Conservation (phyloP, 2,113 vertebrate genomes). For the Todiramphus saurophagus region DNA sequence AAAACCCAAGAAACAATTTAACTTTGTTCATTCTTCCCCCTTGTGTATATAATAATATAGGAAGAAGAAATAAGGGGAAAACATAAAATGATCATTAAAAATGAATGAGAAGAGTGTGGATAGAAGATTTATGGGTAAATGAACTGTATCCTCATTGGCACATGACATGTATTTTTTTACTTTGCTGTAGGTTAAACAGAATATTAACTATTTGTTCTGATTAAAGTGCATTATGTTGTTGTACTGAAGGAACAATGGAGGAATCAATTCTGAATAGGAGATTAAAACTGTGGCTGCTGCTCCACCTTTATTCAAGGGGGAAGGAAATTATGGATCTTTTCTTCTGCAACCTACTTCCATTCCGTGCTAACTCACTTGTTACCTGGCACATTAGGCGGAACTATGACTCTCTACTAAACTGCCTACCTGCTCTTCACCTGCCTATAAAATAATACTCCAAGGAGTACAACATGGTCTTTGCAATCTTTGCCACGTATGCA, state of each 20-base stretch:
- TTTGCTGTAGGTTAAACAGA: constrained; percentile 20
- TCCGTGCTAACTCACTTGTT: not conserved
- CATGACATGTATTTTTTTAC: not conserved
- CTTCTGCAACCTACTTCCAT: not conserved
- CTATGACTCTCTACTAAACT: not conserved
- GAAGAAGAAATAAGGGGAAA: constrained; percentile 29
- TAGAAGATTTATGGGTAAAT: constrained; percentile 27
- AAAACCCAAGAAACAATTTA: constrained; percentile 64
- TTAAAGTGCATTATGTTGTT: not conserved
- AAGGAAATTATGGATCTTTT: not conserved
- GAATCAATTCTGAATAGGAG: not conserved
- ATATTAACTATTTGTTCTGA: constrained; percentile 30
- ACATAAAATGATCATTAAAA: constrained; percentile 59
- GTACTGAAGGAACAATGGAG: not conserved
- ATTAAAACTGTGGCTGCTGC: not conserved
- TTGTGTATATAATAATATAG: constrained; percentile 40
- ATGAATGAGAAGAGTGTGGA: not conserved
- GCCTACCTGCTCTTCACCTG: not conserved
- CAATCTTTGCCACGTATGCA: not conserved
- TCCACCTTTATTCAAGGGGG: not conserved
- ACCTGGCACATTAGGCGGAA: not conserved
- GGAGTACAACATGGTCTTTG: accelerated
- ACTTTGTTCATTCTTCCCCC: constrained; percentile 46
- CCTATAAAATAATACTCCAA: no score
- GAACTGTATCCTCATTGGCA: not conserved